phyloP scores from a whole-genome alignment of 2,888 invertebrate genomes.

The Melinopterus prodromus region DNA sequence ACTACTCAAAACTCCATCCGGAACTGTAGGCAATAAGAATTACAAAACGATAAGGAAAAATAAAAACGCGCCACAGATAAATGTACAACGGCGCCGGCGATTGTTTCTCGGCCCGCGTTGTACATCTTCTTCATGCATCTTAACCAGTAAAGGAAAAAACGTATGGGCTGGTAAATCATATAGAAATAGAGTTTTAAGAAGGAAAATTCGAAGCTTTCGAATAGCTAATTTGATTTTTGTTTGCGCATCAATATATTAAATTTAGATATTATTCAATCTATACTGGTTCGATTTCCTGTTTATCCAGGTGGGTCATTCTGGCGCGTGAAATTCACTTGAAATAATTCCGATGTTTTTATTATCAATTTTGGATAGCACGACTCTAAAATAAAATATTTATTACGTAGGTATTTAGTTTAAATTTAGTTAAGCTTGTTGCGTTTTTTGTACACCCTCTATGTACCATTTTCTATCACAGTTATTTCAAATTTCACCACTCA shows the following conservation, averaged over 20 bases:
- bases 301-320: background rate
- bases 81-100: background rate
- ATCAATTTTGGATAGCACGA: background rate
- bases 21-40: conserved; percentile 57
- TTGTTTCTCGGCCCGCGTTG: background rate
- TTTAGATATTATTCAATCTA: background rate
- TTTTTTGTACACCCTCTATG: too few relatives aligned
- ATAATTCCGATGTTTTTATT: too few relatives aligned
- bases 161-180: background rate
- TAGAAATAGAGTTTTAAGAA: conserved; percentile 9
- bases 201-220: background rate
- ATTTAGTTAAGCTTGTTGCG: too few relatives aligned
- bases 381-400: background rate
- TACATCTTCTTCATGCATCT: background rate
- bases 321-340: background rate
- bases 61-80: conserved; percentile 31
- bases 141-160: background rate
- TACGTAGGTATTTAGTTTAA: too few relatives aligned
- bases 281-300: conserved; percentile 6
- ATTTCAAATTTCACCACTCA: too few relatives aligned
- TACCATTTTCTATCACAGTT: too few relatives aligned
- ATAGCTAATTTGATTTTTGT: background rate
- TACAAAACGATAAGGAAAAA: conserved; percentile 42
- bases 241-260: background rate
- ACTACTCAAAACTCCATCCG: conserved; percentile 60